These are phyloP conservation scores for Electrophaes corylata DNA, from an alignment of 2,888 invertebrate species.

Conservation along the genomic window DNA sequence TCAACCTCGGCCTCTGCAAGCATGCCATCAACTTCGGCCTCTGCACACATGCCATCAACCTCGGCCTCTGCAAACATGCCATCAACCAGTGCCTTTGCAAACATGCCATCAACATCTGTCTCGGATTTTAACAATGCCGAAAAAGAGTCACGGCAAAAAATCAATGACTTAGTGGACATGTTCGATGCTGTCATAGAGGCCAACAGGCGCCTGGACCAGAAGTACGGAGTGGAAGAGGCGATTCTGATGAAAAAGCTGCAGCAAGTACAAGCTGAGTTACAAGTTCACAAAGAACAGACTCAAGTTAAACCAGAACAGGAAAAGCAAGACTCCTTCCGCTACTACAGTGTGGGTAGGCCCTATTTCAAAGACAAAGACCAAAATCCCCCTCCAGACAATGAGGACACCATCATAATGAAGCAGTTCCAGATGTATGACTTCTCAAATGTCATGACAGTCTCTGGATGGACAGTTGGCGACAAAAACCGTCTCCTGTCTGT, in stretches of 20 bases:
- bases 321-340: conserved; percentile 7
- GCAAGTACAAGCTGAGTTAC: neutral
- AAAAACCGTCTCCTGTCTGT: conserved; percentile 79
- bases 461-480: conserved; percentile 84
- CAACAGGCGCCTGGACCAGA: neutral
- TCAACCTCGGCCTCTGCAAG: too few species aligned
- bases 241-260: conserved; percentile 6
- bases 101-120: neutral
- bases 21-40: too few species aligned
- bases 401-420: conserved; percentile 78
- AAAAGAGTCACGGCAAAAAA: conserved; percentile 7
- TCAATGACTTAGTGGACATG: neutral
- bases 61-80: neutral
- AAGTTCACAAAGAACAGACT: neutral
- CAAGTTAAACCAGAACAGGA: neutral
- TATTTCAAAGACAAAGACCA: conserved; percentile 87
- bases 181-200: conserved; percentile 10
- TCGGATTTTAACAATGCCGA: conserved; percentile 10
- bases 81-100: neutral
- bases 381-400: conserved; percentile 83
- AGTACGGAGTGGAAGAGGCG: conserved; percentile 3
- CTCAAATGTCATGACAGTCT: conserved; percentile 67
- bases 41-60: too few species aligned
- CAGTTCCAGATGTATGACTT: conserved; percentile 73
- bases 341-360: conserved; percentile 71